These are phyloP conservation scores for Nephrotoma guestfalica DNA, from an alignment of 2,888 invertebrate genomes.

Conservation along the genomic window DNA sequence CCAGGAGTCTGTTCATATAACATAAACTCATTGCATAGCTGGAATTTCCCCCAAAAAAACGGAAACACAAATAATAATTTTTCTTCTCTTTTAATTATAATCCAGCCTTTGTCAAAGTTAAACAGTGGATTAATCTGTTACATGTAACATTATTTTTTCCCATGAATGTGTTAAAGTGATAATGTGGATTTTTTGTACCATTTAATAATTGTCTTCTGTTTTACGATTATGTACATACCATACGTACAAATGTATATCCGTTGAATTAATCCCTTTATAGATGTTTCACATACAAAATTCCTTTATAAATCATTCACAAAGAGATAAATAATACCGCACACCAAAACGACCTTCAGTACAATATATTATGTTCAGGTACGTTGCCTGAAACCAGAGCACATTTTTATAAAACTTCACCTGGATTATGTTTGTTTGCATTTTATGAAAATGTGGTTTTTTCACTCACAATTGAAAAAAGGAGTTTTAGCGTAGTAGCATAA, in stretches of 20 bases:
- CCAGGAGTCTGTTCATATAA: neutral
- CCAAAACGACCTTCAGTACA: neutral
- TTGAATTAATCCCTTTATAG: neutral
- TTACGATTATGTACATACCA: neutral
- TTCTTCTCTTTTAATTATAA: neutral
- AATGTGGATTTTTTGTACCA: neutral
- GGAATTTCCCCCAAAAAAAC: neutral
- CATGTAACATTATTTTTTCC: neutral
- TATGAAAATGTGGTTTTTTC: no score
- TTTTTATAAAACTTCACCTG: no score
- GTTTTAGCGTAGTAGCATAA: no score
- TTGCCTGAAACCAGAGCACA: neutral
- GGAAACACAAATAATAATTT: neutral
- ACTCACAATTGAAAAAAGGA: no score
- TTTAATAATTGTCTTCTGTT: neutral
- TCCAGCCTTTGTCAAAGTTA: neutral
- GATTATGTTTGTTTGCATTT: no score
- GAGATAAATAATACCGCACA: neutral
- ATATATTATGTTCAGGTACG: neutral
- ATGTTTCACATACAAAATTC: neutral
- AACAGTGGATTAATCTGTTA: neutral
- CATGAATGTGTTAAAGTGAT: neutral
- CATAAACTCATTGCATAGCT: no score
- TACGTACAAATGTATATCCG: neutral
- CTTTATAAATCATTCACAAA: neutral